phyloP scores from a whole-genome alignment of 2,888 invertebrate genomes.

The Epirrhoe alternata region DNA sequence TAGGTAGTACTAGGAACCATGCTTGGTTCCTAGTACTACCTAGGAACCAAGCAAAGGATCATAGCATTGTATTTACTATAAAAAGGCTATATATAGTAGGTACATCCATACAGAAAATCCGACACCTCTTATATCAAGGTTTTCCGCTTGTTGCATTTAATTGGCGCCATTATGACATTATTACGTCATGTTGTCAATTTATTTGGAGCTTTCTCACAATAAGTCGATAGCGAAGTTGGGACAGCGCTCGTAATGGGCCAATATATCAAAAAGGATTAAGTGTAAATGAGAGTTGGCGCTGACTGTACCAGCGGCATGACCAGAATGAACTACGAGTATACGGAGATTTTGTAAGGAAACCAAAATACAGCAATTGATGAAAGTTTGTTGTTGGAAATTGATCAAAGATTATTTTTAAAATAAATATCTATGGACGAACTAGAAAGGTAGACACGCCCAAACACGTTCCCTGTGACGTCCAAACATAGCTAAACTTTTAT shows the following conservation, averaged over 20 bases:
- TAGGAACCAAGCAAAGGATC: too few species aligned
- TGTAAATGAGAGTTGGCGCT: constrained; percentile 75
- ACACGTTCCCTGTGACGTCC: too few species aligned
- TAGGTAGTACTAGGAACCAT: too few species aligned
- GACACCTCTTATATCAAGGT: background rate
- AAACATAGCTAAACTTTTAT: too few species aligned
- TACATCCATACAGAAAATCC: background rate
- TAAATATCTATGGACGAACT: too few species aligned
- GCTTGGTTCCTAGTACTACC: too few species aligned
- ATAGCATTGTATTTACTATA: too few species aligned
- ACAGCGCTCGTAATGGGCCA: constrained; percentile 77
- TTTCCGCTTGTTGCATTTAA: constrained; percentile 26
- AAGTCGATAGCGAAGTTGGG: constrained; percentile 64
- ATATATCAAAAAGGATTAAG: constrained; percentile 82
- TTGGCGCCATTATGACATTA: constrained; percentile 38
- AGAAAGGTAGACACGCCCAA: too few species aligned
- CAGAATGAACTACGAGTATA: constrained; percentile 48
- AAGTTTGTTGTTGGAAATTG: too few species aligned
- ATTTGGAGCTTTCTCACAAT: constrained; percentile 71
- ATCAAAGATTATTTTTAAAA: too few species aligned
- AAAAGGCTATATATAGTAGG: too few species aligned
- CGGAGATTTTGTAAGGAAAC: constrained; percentile 7
- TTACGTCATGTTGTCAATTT: constrained; percentile 44
- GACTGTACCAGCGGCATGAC: constrained; percentile 72
- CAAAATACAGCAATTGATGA: background rate